phyloP scores from a whole-genome alignment of 2,797 vertebrate genomes.

The Podargus strigoides region DNA sequence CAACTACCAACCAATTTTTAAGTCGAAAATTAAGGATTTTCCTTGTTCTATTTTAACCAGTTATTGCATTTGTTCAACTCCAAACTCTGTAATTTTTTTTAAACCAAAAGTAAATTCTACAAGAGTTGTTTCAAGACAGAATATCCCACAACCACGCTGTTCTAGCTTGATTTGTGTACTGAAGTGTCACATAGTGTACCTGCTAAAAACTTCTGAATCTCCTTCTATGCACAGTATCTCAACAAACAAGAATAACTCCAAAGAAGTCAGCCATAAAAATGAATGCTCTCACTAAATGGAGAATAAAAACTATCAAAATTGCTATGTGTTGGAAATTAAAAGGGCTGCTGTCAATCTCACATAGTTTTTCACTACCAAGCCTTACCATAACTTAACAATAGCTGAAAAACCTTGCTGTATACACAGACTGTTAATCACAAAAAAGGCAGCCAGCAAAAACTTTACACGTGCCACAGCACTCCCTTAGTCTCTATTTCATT shows the following conservation, averaged over 20 bases:
- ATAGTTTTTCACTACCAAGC: background rate
- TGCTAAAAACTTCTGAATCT: background rate
- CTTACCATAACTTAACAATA: background rate
- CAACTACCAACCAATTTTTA: background rate
- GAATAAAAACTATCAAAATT: background rate
- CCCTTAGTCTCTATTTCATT: background rate
- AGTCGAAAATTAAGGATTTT: background rate
- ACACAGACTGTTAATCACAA: background rate
- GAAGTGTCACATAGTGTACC: background rate
- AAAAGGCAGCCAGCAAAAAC: background rate
- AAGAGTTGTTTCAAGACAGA: background rate
- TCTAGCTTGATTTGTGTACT: background rate
- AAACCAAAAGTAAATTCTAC: background rate
- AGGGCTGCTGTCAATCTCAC: background rate
- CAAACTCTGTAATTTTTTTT: background rate
- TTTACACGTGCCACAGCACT: background rate
- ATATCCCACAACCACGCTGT: background rate
- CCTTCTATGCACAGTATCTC: background rate
- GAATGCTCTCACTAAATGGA: background rate
- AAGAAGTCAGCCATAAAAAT: background rate
- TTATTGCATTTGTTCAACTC: background rate
- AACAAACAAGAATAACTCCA: background rate
- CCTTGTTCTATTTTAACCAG: background rate
- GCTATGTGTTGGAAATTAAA: background rate
- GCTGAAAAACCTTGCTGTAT: background rate